Evolutionary conservation across 2,888 invertebrate species (phyloP).

Genomic region (Apamea monoglypha): DNA sequence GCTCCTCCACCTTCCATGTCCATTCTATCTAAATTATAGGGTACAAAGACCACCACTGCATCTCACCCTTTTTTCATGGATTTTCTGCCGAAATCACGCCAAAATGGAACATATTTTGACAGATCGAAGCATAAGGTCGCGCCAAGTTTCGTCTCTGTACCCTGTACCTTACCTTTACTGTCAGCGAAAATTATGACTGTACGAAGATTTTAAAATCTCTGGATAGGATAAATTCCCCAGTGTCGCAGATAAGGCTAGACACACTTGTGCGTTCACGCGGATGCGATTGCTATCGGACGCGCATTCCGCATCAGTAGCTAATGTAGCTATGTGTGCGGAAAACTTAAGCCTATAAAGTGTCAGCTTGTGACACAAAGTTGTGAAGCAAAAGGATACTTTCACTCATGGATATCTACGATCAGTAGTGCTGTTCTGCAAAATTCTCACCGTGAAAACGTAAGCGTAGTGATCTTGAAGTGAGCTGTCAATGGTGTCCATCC

Average conservation of each 20-base stretch:
- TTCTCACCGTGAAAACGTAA: too few relatives aligned
- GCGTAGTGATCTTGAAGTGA: too few relatives aligned
- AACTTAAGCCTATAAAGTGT: slow-evolving; percentile 5
- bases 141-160: not conserved
- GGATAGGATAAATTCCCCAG: slow-evolving; percentile 19
- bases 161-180: not conserved
- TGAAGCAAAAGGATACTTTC: not conserved
- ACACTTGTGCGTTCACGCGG: slow-evolving; percentile 24
- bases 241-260: slow-evolving; percentile 15
- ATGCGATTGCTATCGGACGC: slow-evolving; percentile 42
- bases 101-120: not conserved
- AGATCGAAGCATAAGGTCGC: not conserved
- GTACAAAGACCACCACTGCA: not conserved
- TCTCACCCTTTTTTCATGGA: not conserved
- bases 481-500: too few relatives aligned
- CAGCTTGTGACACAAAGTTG: slow-evolving; percentile 10
- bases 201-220: slow-evolving; percentile 17
- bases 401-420: not conserved
- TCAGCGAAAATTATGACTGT: not conserved
- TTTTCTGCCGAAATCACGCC: not conserved
- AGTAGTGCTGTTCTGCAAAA: too few relatives aligned
- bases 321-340: not conserved
- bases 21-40: not conserved
- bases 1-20: not conserved
- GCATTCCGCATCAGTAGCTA: slow-evolving; percentile 29